A percentile compares a stretch with the other conserved stretches of the same genome.
phyloP scores from a whole-genome alignment of 2,113 vertebrate species.

The Furnarius figulus region DNA sequence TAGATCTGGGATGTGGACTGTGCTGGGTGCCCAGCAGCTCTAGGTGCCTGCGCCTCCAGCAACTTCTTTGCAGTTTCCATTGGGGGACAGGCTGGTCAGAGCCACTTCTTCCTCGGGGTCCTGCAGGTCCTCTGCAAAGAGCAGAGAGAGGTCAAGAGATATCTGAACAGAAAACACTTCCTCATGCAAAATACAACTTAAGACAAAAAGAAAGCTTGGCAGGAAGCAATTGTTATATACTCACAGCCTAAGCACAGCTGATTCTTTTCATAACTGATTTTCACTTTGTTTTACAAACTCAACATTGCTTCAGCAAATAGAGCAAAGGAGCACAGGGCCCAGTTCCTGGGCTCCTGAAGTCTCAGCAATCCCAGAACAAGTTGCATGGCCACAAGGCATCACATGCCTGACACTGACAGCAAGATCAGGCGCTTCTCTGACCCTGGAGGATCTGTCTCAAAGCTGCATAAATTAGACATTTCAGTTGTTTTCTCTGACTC shows the following conservation, averaged over 20 bases:
- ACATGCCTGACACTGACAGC: not conserved
- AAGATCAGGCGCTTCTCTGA: not conserved
- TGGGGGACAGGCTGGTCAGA: constrained; percentile 61
- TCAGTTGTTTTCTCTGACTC: not conserved
- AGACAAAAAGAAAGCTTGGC: not conserved
- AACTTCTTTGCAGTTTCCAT: constrained; percentile 56
- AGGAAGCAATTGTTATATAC: not conserved
- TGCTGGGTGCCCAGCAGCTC: not conserved
- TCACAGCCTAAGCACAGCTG: not conserved
- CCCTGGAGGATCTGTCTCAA: not conserved
- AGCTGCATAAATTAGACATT: not conserved
- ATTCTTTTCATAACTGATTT: not conserved
- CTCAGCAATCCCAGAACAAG: not conserved
- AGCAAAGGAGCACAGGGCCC: not conserved
- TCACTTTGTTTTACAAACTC: not conserved
- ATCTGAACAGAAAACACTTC: not conserved
- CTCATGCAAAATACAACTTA: not conserved
- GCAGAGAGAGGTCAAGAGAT: not conserved
- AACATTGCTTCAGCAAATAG: not conserved
- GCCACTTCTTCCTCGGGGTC: constrained; percentile 64
- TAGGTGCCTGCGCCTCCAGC: not conserved
- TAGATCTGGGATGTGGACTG: not conserved
- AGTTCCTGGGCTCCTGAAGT: not conserved
- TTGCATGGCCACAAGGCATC: fast-evolving
- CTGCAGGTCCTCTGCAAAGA: constrained; percentile 40